These are phyloP conservation scores for Melanotaenia pygmaea DNA, from an alignment of 2,797 vertebrate species.

Conservation along the genomic window DNA sequence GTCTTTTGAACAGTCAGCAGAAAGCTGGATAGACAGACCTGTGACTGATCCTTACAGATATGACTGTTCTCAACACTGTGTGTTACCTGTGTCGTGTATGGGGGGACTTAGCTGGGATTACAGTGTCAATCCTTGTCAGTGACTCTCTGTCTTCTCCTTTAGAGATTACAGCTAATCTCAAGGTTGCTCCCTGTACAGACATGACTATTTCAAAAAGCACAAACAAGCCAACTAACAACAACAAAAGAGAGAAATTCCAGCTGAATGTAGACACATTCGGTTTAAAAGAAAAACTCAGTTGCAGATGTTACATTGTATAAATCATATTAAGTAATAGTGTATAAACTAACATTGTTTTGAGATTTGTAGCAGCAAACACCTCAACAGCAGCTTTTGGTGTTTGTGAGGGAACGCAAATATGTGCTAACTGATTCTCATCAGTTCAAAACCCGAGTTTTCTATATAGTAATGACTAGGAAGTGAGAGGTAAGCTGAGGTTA, in stretches of 20 bases:
- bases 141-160: constrained; percentile 53
- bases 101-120: constrained; percentile 66
- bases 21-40: constrained; percentile 26
- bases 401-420: neutral
- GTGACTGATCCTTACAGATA: constrained; percentile 41
- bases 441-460: neutral
- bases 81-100: constrained; percentile 37
- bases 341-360: neutral
- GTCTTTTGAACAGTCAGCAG: constrained; percentile 6
- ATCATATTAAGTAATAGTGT: neutral
- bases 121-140: constrained; percentile 46
- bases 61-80: constrained; percentile 31
- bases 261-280: constrained; percentile 1
- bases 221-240: neutral
- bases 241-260: neutral
- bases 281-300: neutral
- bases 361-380: neutral
- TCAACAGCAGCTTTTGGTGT: neutral
- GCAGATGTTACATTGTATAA: neutral
- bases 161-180: constrained; percentile 74
- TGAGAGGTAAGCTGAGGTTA: constrained; percentile 6
- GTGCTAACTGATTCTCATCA: neutral
- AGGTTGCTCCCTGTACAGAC: constrained; percentile 38
- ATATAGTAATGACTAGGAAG: constrained; percentile 1
- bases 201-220: constrained; percentile 28